A percentile compares a stretch with the other conserved stretches of the same genome.
Conservation (phyloP, 1,140 invertebrate species). For the Saxidomus purpurata region DNA sequence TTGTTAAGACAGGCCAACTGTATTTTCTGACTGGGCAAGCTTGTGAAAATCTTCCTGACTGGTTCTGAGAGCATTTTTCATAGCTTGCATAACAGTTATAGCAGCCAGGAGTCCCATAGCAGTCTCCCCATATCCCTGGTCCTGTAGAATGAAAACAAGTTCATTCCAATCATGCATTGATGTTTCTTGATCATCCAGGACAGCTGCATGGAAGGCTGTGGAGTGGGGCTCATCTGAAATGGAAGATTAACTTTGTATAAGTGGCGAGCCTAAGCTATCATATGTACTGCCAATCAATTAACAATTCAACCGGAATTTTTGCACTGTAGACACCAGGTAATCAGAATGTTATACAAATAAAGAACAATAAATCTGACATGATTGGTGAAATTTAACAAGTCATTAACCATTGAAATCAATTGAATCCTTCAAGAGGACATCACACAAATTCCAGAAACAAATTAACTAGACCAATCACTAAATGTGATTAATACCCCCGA, state of each 20-base stretch:
- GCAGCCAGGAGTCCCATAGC: conserved; percentile 78
- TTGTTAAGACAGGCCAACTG: neutral
- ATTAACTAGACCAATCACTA: too few species aligned
- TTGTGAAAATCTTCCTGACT: conserved; percentile 49
- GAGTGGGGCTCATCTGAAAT: conserved; percentile 68
- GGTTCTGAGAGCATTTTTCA: conserved; percentile 73
- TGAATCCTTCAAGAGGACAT: too few species aligned
- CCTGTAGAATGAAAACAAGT: conserved; percentile 74
- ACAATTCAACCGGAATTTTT: too few species aligned
- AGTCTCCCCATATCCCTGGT: conserved; percentile 78
- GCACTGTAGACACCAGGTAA: too few species aligned
- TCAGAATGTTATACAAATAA: too few species aligned
- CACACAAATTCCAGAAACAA: too few species aligned
- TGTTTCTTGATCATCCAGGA: conserved; percentile 79
- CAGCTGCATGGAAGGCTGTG: conserved; percentile 71
- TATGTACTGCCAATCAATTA: too few species aligned
- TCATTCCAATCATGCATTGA: conserved; percentile 77
- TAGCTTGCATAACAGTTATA: conserved; percentile 76
- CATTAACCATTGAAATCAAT: too few species aligned
- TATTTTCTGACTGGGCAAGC: neutral
- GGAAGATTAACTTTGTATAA: neutral
- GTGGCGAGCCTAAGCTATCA: too few species aligned
- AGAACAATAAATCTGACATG: too few species aligned
- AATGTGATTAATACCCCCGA: too few species aligned
- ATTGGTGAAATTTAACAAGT: too few species aligned